A percentile compares a stretch with the other conserved stretches of the same genome.
Conservation (phyloP, 2,113 vertebrate genomes). For the Amphiprion percula region DNA sequence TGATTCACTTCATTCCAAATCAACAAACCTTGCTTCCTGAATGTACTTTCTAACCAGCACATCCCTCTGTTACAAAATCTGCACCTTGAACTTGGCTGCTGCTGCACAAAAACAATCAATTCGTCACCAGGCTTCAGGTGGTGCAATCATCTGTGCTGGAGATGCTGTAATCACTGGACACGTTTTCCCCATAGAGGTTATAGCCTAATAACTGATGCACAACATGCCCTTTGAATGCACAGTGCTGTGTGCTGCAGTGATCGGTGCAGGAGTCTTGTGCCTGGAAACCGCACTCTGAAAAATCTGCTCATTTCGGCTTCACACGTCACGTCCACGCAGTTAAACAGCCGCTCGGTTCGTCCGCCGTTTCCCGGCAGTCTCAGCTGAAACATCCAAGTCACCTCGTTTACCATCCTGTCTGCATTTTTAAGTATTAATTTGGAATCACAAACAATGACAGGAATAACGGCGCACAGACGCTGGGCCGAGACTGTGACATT, state of each 20-base stretch:
- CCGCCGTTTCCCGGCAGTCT: constrained; percentile 5
- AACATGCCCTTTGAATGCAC: constrained; percentile 10
- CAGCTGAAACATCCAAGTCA: neutral
- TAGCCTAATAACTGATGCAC: constrained; percentile 20
- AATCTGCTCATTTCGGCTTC: no score
- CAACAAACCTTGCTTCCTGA: no score
- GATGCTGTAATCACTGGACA: constrained; percentile 37
- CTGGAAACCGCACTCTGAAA: no score
- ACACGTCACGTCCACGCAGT: constrained; percentile 1
- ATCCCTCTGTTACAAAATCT: neutral
- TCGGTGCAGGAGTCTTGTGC: neutral
- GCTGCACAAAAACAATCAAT: constrained; percentile 60
- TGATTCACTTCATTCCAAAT: neutral
- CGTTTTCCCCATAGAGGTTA: constrained; percentile 37
- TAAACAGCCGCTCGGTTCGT: neutral
- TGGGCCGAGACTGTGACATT: constrained; percentile 38
- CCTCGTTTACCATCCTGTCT: constrained; percentile 4
- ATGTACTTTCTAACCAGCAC: no score
- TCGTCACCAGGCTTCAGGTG: constrained; percentile 57
- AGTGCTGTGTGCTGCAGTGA: no score
- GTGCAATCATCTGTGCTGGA: constrained; percentile 42
- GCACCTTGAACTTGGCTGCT: constrained; percentile 1
- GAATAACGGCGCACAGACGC: neutral
- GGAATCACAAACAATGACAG: constrained; percentile 16
- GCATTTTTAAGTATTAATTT: constrained; percentile 23